Evolutionary conservation across 2,888 invertebrate genomes (phyloP), one percentile per base, ranked within the genome.

Genomic region (Gari tellinella): DNA sequence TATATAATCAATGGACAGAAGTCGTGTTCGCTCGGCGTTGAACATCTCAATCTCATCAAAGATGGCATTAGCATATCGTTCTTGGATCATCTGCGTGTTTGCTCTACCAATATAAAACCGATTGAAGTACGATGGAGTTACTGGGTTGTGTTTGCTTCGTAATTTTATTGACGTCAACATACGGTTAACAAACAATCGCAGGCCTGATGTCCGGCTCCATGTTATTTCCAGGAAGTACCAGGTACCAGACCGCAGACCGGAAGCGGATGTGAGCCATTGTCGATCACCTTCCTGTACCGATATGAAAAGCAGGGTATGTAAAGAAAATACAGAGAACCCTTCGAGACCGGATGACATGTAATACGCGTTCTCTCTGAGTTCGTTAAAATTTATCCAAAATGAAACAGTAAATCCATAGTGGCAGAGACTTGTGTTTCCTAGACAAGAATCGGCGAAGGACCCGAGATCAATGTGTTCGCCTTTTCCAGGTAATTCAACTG

Each of bases 151-250:
- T 1, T 58, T 64, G 45, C 80, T 83, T 2, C 62, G 55, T 7
- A 57, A 38, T 53, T 85, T 83, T 23, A 55, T 51, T 12, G 81
- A 77, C 7, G 82, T 85, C 26, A 82, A 52, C 19, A 80, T 69
- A 19, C 83, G 84, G 74, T 91, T 80, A 2, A 88, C 65, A 64
- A 81, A 91, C 69, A 91, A 68, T 12, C 73, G 56, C 8, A 90
- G 64, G 4, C 91, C 86, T 17, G 63, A 67, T 19, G 75, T 64
- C 8, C 40, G 61, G 25, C 65, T 63, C 89, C 90, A 91, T 4
- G 90, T 86, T 26, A 90, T 57, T 77, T 91, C 91, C 17, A 91
- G 61, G 74, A 88, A 91, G 72, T 90, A 88, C 91, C 91, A 91
- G 21, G 38, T 62, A 15, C 83, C 86, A 1, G 75, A 60, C 43